Evolutionary conservation across 2,113 vertebrate species (phyloP).

Genomic region (Uria lomvia): DNA sequence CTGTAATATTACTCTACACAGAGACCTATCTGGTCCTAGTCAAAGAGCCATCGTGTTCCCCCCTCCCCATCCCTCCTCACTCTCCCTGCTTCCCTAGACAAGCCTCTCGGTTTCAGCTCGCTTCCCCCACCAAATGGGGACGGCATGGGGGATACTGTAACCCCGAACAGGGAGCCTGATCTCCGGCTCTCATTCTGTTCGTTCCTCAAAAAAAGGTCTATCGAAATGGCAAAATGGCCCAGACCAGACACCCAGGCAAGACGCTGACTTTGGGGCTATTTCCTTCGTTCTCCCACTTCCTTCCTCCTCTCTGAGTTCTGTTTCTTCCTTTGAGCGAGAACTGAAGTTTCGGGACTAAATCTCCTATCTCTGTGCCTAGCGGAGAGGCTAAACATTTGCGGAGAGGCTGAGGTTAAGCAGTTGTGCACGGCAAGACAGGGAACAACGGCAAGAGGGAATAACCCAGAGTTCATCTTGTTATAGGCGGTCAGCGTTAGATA

Average conservation of each 20-base stretch:
- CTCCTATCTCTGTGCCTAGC: background rate
- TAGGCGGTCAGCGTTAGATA: conserved; percentile 65
- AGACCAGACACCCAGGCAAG: background rate
- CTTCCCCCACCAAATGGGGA: background rate
- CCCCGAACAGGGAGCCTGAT: background rate
- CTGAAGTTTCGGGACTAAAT: background rate
- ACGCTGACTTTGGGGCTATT: background rate
- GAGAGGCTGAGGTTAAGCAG: conserved; percentile 72
- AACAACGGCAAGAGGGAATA: conserved; percentile 51
- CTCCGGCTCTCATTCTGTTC: background rate
- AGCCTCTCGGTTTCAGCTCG: background rate
- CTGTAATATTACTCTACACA: conserved; percentile 77
- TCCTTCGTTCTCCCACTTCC: background rate
- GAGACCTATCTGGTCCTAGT: conserved; percentile 75
- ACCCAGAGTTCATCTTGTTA: conserved; percentile 66
- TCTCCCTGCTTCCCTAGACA: background rate
- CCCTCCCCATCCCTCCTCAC: background rate
- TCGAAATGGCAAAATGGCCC: background rate
- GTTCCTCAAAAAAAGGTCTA: background rate
- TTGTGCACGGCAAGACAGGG: conserved; percentile 1
- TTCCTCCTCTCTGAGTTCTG: background rate
- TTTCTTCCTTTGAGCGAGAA: background rate
- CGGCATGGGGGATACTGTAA: background rate
- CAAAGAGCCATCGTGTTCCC: conserved; percentile 58
- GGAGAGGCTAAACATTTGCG: conserved; percentile 54